Evolutionary conservation across 2,797 vertebrate genomes (phyloP), one percentile per base, ranked within the genome.

Genomic region (Spinus pinus): DNA sequence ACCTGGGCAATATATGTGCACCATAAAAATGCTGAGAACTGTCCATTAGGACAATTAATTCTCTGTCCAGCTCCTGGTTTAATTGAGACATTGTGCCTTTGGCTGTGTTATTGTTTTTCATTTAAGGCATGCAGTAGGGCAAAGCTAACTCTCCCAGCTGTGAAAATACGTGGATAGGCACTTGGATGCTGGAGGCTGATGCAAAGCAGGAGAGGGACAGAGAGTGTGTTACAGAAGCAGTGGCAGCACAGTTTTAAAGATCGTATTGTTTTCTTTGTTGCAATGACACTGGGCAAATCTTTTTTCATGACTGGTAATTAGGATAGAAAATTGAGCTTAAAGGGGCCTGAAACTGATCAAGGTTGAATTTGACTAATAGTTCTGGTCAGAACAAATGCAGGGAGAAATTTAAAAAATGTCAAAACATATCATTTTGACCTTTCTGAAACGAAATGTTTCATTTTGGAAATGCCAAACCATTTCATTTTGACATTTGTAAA

Each of bases 401-500:
- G 17, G 12, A 70, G n/a, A 39, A 93, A 93, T 81, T 88, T 86
- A 4, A 84, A 88, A 96, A 94, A 95, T 84, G 93, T 96, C 93
- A 94, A 94, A 95, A 96, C 80, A 86, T 92, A 91, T 94, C 12
- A 79, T 90, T 96, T 96, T 96, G 90, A 96, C 93, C 96, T 96
- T 95, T 95, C 58, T 57, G 49, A 94, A 95, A 94, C 66, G 61
- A 95, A 96, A 96, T 93, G 47, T 96, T 96, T 95, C 77, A 49
- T 92, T 96, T 95, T 23, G 21, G 93, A 96, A 95, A 96, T 96
- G 88, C 80, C 95, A 94, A 94, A 95, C 87, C 54, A 64, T 95
- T 91, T 95, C 70, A 90, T 95, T 96, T 93, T 95, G 94, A 95
- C 93, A 96, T 95, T 96, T 96, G 77, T 92, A 81, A 84, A 95